Conservation (phyloP, 2,797 vertebrate genomes). For the Cossypha polioptera region DNA sequence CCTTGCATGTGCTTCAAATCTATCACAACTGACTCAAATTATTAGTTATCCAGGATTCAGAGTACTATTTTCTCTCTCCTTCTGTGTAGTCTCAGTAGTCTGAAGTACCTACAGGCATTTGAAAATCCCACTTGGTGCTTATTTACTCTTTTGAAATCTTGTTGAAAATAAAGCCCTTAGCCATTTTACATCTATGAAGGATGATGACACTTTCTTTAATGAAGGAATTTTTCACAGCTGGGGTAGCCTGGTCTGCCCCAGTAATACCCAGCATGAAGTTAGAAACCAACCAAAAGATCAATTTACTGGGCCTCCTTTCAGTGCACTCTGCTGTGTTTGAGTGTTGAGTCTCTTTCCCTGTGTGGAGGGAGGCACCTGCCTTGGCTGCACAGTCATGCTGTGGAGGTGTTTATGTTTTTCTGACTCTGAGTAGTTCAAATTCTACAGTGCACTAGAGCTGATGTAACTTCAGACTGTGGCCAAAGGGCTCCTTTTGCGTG, state of each 20-base stretch:
- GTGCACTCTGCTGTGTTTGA: accelerated
- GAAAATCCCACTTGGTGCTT: not conserved
- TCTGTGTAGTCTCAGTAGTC: not conserved
- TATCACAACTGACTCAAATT: not conserved
- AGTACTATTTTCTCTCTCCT: not conserved
- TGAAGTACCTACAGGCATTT: not conserved
- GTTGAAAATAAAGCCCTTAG: not conserved
- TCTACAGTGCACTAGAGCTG: not conserved
- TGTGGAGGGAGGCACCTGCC: not conserved
- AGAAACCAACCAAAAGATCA: not conserved
- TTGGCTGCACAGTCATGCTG: not conserved
- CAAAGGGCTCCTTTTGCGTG: not conserved
- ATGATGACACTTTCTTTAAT: not conserved
- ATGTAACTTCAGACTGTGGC: not conserved
- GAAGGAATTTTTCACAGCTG: not conserved
- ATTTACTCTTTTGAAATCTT: not conserved
- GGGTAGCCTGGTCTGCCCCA: not conserved
- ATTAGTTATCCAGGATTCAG: not conserved
- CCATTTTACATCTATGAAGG: not conserved
- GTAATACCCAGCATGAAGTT: not conserved
- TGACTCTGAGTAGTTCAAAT: not conserved
- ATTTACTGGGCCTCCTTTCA: not conserved
- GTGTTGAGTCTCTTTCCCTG: not conserved
- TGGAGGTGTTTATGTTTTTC: not conserved
- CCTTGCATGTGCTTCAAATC: not conserved